These are phyloP conservation scores for Nemopilema nomurai DNA, from an alignment of 30 jellyfish, hydroid and myxozoan genomes.

Conservation along the genomic window DNA sequence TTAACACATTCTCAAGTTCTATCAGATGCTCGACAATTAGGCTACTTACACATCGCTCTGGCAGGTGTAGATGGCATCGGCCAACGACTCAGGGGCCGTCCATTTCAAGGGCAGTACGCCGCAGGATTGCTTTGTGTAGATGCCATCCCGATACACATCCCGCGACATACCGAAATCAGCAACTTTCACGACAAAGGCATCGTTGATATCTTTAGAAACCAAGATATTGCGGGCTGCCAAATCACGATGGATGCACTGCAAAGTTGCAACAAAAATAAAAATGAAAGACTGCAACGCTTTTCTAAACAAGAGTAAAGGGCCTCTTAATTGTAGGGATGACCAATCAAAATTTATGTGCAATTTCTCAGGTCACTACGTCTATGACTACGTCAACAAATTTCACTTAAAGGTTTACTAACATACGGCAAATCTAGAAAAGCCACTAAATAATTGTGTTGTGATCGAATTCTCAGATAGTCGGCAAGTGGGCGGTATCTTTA, in stretches of 20 bases:
- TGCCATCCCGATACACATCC: constrained; percentile 69
- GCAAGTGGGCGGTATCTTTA: too few relatives aligned
- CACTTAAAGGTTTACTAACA: too few relatives aligned
- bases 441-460: too few relatives aligned
- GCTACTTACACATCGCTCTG: constrained; percentile 92
- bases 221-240: constrained; percentile 89
- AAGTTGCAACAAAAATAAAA: not conserved
- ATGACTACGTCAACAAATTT: too few relatives aligned
- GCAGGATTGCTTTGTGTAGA: constrained; percentile 65
- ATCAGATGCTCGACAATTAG: too few relatives aligned
- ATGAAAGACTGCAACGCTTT: not conserved
- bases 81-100: constrained; percentile 91
- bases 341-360: too few relatives aligned
- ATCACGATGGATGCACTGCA: constrained; percentile 88
- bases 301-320: too few relatives aligned
- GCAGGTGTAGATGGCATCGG: constrained; percentile 68
- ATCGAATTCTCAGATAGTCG: too few relatives aligned
- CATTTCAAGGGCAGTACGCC: constrained; percentile 89
- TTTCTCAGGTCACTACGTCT: too few relatives aligned
- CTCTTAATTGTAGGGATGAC: too few relatives aligned
- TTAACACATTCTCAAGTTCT: too few relatives aligned
- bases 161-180: constrained; percentile 95
- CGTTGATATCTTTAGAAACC: constrained; percentile 48
- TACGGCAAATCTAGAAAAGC: too few relatives aligned
- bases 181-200: constrained; percentile 54